A percentile compares a stretch with the other conserved stretches of the same genome.
These are phyloP conservation scores for Spialia ferax DNA, from an alignment of 2,888 invertebrate genomes.

Conservation along the genomic window DNA sequence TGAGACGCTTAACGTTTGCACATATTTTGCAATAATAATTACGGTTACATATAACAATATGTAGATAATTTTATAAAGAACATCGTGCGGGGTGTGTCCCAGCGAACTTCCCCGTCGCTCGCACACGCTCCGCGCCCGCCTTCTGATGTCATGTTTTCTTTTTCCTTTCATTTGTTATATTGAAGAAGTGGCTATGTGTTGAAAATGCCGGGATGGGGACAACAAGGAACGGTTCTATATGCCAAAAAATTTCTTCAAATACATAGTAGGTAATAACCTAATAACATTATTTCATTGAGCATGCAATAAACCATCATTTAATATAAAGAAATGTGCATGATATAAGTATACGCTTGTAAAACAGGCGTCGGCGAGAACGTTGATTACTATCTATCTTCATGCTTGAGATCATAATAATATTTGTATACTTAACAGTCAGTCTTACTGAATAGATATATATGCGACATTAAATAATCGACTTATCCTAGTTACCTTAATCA, in stretches of 20 bases:
- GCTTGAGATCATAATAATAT: neutral
- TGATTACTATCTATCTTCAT: neutral
- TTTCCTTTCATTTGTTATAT: constrained; percentile 18
- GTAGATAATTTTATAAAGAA: constrained; percentile 71
- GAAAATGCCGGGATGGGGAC: constrained; percentile 46
- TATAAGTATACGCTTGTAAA: constrained; percentile 26
- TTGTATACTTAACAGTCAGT: constrained; percentile 5
- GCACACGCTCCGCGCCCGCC: constrained; percentile 55
- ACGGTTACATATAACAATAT: constrained; percentile 70
- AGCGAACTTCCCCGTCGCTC: constrained; percentile 69
- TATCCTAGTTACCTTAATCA: neutral
- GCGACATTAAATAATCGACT: neutral
- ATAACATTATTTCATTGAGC: neutral
- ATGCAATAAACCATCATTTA: constrained; percentile 2
- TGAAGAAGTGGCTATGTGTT: constrained; percentile 48
- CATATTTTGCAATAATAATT: constrained; percentile 84
- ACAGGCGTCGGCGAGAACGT: constrained; percentile 23
- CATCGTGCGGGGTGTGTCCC: constrained; percentile 58
- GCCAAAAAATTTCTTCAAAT: constrained; percentile 7
- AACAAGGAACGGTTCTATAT: constrained; percentile 46
- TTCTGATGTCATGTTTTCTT: constrained; percentile 22
- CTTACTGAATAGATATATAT: neutral
- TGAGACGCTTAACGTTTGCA: constrained; percentile 85
- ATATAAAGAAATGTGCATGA: too few species aligned
- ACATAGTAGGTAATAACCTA: neutral